Evolutionary conservation across 2,113 vertebrate species (phyloP).

Genomic region (Myrmecophaga tridactyla): DNA sequence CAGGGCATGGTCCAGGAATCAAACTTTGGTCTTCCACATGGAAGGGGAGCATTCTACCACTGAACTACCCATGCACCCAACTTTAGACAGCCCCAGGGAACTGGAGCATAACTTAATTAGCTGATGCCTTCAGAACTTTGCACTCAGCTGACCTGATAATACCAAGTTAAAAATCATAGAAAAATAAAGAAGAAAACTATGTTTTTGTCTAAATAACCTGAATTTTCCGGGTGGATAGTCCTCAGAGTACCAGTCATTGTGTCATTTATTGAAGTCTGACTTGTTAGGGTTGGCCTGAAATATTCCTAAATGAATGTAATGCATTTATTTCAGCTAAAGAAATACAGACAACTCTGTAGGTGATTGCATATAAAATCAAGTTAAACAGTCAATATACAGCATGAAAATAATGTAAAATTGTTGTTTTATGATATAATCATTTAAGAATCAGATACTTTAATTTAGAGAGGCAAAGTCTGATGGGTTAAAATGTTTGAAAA

Average conservation of each 20-base stretch:
- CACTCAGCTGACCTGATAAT: slow-evolving; percentile 24
- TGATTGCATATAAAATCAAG: neutral
- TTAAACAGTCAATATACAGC: neutral
- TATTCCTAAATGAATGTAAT: neutral
- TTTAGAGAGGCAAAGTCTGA: neutral
- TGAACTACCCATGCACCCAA: no score
- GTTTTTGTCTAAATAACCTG: slow-evolving; percentile 31
- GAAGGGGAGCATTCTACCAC: no score
- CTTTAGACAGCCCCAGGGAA: neutral
- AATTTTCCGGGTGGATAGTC: neutral
- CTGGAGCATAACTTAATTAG: slow-evolving; percentile 46
- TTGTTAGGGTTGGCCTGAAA: slow-evolving; percentile 7
- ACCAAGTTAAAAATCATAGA: neutral
- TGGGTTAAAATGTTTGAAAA: neutral
- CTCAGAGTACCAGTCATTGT: neutral
- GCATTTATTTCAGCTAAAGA: neutral
- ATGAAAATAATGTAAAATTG: neutral
- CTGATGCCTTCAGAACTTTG: neutral
- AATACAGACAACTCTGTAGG: neutral
- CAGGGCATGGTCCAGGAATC: no score
- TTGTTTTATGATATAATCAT: neutral
- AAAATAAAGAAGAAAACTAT: neutral
- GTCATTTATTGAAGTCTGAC: neutral
- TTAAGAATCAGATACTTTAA: neutral
- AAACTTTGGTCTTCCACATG: no score